These are phyloP conservation scores for Pseudomugil gertrudae DNA, from an alignment of 2,797 vertebrate genomes.

Conservation along the genomic window DNA sequence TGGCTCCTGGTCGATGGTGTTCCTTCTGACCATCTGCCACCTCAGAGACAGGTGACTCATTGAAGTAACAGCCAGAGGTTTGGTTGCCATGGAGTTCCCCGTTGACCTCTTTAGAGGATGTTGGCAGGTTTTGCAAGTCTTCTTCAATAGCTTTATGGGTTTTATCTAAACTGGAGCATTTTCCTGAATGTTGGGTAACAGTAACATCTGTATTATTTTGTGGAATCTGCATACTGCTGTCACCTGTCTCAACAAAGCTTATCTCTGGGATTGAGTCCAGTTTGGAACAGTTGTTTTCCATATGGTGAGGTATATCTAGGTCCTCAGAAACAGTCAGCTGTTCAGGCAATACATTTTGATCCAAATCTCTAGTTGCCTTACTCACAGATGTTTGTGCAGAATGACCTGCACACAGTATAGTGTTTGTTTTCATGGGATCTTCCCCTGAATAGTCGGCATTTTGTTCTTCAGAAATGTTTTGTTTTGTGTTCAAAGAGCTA, in stretches of 20 bases:
- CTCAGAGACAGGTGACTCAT: conserved; percentile 73
- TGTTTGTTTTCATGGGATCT: conserved; percentile 19
- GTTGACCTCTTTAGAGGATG: conserved; percentile 45
- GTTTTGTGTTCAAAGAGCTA: conserved; percentile 23
- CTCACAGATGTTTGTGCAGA: conserved; percentile 20
- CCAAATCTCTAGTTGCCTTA: conserved; percentile 24
- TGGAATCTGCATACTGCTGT: conserved; percentile 20
- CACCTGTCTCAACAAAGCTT: conserved; percentile 41
- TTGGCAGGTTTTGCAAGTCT: conserved; percentile 32
- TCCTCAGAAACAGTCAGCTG: conserved; percentile 25
- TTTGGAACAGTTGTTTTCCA: conserved; percentile 59
- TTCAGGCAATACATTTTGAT: conserved; percentile 21
- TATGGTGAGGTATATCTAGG: conserved; percentile 13
- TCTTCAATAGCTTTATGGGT: conserved; percentile 27
- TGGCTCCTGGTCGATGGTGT: conserved; percentile 39
- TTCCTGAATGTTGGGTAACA: conserved; percentile 35
- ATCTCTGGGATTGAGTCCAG: conserved; percentile 75
- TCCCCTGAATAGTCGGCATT: conserved; percentile 28
- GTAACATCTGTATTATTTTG: conserved; percentile 19
- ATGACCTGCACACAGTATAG: conserved; percentile 26
- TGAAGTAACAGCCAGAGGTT: conserved; percentile 48
- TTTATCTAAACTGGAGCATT: conserved; percentile 13
- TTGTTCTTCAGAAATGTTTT: conserved; percentile 20
- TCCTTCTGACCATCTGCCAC: conserved; percentile 71
- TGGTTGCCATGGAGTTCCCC: conserved; percentile 65